These are phyloP conservation scores for Trachops cirrhosus DNA, from an alignment of 2,797 vertebrate genomes.

Conservation along the genomic window DNA sequence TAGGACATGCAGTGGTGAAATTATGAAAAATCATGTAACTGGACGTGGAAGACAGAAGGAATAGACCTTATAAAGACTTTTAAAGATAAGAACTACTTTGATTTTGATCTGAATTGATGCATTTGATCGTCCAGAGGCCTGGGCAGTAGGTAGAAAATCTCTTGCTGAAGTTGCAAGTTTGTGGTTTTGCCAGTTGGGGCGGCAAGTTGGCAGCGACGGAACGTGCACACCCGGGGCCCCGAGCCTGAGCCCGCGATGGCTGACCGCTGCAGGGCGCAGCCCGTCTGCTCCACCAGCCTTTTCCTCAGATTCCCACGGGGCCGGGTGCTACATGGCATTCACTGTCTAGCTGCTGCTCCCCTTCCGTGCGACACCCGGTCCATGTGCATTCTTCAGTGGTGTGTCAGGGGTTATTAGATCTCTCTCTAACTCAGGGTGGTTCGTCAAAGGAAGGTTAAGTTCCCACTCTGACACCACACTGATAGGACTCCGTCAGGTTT, in stretches of 20 bases:
- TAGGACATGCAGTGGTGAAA: not conserved
- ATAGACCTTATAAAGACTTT: not conserved
- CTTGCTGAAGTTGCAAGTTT: not conserved
- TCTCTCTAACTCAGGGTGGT: not conserved
- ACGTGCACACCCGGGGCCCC: not conserved
- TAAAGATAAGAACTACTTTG: not conserved
- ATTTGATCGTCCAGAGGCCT: not conserved
- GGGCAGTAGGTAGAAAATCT: not conserved
- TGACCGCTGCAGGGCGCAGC: not conserved
- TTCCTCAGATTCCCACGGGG: not conserved
- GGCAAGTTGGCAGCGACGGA: not conserved
- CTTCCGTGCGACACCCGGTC: not conserved
- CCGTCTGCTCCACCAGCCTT: not conserved
- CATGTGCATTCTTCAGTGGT: not conserved
- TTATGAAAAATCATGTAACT: not conserved
- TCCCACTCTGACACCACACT: not conserved
- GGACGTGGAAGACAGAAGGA: not conserved
- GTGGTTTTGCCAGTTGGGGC: not conserved
- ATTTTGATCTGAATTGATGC: not conserved
- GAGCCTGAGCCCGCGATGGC: not conserved
- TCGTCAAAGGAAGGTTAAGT: slow-evolving; percentile 46
- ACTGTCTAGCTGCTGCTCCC: not conserved
- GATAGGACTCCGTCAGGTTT: slow-evolving; percentile 19
- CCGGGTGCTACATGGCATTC: not conserved
- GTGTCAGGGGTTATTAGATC: not conserved